These are phyloP conservation scores for Bagarius yarrelli DNA, from an alignment of 2,113 vertebrate species.

Conservation along the genomic window DNA sequence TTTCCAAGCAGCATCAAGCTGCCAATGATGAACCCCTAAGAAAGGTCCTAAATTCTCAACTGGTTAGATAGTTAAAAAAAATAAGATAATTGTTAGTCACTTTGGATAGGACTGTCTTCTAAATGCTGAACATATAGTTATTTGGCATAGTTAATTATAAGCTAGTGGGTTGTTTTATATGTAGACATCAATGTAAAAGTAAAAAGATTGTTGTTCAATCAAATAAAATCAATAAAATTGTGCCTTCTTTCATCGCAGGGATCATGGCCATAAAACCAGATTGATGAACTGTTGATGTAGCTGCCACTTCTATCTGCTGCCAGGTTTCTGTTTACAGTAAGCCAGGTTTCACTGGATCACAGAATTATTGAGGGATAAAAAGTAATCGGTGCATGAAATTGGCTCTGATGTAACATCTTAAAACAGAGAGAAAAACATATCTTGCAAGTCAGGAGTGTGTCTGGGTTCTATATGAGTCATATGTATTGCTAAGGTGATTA, in stretches of 20 bases:
- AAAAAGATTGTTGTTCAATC: background rate
- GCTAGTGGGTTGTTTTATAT: background rate
- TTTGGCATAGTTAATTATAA: no score
- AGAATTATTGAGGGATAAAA: slow-evolving; percentile 50
- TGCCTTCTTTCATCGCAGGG: slow-evolving; percentile 48
- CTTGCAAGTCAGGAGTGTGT: background rate
- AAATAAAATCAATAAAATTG: slow-evolving; percentile 40
- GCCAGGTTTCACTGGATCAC: slow-evolving; percentile 47
- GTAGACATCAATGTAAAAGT: background rate
- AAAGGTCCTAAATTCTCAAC: no score
- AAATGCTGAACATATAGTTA: no score
- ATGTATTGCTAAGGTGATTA: background rate
- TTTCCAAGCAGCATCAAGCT: no score
- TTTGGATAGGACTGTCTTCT: no score
- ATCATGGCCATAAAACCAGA: slow-evolving; percentile 52
- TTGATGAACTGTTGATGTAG: slow-evolving; percentile 29
- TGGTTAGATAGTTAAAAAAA: no score
- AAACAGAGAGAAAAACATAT: background rate
- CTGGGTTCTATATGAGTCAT: no score
- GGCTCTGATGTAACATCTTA: slow-evolving; percentile 5
- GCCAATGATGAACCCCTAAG: no score
- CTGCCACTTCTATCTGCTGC: slow-evolving; percentile 46
- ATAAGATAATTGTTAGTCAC: no score
- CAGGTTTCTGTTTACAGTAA: slow-evolving; percentile 63
- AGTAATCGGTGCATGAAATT: slow-evolving; percentile 38